A percentile compares a stretch with the other conserved stretches of the same genome.
Evolutionary conservation across 2,797 vertebrate genomes (phyloP).

Genomic region (Nyctalus aviator): DNA sequence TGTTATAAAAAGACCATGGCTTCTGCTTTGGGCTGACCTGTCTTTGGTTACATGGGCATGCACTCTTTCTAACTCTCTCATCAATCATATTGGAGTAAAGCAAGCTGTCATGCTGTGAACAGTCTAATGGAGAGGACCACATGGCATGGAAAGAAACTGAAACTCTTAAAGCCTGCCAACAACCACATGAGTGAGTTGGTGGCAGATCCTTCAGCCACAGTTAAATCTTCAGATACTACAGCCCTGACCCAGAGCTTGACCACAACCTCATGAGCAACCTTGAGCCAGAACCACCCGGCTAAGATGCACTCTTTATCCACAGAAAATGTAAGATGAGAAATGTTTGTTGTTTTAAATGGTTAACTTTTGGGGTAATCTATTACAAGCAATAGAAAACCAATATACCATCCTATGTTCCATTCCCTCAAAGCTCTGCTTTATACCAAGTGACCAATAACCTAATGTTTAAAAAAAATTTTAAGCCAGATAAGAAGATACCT

Average conservation of each 20-base stretch:
- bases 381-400: slow-evolving; percentile 36
- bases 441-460: slow-evolving; percentile 26
- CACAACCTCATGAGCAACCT: neutral
- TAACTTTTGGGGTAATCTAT: neutral
- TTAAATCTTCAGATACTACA: neutral
- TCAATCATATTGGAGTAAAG: slow-evolving; percentile 1
- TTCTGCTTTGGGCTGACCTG: slow-evolving; percentile 20
- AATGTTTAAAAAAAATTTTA: slow-evolving; percentile 23
- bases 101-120: neutral
- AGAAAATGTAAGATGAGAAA: slow-evolving; percentile 23
- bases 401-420: neutral
- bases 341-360: slow-evolving; percentile 34
- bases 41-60: neutral
- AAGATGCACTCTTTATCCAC: slow-evolving; percentile 17
- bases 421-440: slow-evolving; percentile 53
- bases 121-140: neutral
- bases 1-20: slow-evolving; percentile 14
- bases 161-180: neutral
- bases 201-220: neutral
- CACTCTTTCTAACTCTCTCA: neutral
- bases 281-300: neutral
- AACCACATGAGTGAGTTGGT: slow-evolving; percentile 2
- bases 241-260: slow-evolving; percentile 7
- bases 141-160: slow-evolving; percentile 4
- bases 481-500: slow-evolving; percentile 15